Conservation (phyloP, 92 coral and sea anemone genomes). For the Porites cylindrica region DNA sequence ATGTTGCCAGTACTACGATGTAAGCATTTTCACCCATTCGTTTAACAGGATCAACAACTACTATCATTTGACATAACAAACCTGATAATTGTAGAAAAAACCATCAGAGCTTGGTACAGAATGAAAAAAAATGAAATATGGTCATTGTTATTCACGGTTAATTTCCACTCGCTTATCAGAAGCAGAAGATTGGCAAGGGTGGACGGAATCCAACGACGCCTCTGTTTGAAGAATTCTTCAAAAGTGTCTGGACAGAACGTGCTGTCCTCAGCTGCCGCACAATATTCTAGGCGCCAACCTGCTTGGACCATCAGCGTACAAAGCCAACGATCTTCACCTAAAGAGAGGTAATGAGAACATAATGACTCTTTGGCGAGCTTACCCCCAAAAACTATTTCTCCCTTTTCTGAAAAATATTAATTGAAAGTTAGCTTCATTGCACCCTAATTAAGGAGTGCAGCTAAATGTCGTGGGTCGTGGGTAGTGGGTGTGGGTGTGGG, state of each 20-base stretch:
- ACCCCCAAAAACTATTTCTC: too few relatives aligned
- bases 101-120: constrained; percentile 87
- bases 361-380: too few relatives aligned
- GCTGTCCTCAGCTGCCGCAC: constrained; percentile 97
- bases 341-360: not conserved
- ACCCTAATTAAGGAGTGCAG: too few relatives aligned
- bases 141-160: constrained; percentile 85
- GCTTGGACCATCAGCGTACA: constrained; percentile 98
- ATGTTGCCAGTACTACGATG: too few relatives aligned
- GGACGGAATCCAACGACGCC: constrained; percentile 99
- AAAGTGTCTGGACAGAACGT: constrained; percentile 95
- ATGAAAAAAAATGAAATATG: constrained; percentile 77
- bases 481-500: too few relatives aligned
- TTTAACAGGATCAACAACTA: too few relatives aligned
- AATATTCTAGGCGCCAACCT: constrained; percentile 97
- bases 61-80: constrained; percentile 23
- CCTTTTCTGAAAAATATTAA: too few relatives aligned
- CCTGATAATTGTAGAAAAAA: constrained; percentile 87
- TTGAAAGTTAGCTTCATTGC: too few relatives aligned
- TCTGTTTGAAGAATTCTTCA: constrained; percentile 96
- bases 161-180: constrained; percentile 84
- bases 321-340: constrained; percentile 99
- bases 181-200: constrained; percentile 90
- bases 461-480: too few relatives aligned
- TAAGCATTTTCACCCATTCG: too few relatives aligned